A percentile compares a stretch with the other conserved stretches of the same genome.
Conservation (phyloP, 2,888 invertebrate genomes). For the Glyphotaelius pellucidus region DNA sequence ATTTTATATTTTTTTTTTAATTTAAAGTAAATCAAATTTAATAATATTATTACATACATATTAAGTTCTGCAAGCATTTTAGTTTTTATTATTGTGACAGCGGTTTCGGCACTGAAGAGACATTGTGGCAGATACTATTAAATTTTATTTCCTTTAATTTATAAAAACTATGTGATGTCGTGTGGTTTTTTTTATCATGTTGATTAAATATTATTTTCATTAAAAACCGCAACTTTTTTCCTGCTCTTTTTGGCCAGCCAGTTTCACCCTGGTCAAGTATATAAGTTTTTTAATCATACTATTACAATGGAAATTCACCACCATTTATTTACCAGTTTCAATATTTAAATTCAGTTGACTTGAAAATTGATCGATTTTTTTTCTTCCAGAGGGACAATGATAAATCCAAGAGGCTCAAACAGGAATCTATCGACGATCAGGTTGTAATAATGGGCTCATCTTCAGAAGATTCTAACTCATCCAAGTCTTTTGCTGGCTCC, state of each 20-base stretch:
- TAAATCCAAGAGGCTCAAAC: conserved; percentile 40
- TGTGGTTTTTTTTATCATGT: no score
- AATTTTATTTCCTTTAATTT: no score
- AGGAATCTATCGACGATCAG: conserved; percentile 38
- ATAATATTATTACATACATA: no score
- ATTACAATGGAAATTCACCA: background rate
- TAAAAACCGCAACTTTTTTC: background rate
- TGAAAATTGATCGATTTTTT: conserved; percentile 11
- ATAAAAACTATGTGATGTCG: no score
- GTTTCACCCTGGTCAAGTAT: background rate
- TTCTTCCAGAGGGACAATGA: conserved; percentile 48
- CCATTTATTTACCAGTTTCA: background rate
- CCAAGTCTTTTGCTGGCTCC: background rate
- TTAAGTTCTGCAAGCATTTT: no score
- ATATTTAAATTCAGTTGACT: background rate
- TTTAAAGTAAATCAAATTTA: no score
- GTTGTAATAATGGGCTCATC: background rate
- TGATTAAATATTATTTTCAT: no score
- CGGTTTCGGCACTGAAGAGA: no score
- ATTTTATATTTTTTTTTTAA: no score
- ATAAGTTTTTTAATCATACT: background rate
- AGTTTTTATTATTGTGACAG: no score
- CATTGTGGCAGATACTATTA: no score
- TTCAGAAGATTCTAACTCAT: conserved; percentile 16
- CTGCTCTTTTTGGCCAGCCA: background rate